Percentiles rank a stretch among this genome's conserved stretches.
phyloP scores from a whole-genome alignment of 2,797 vertebrate species.

The Pseudomugil tenellus region DNA sequence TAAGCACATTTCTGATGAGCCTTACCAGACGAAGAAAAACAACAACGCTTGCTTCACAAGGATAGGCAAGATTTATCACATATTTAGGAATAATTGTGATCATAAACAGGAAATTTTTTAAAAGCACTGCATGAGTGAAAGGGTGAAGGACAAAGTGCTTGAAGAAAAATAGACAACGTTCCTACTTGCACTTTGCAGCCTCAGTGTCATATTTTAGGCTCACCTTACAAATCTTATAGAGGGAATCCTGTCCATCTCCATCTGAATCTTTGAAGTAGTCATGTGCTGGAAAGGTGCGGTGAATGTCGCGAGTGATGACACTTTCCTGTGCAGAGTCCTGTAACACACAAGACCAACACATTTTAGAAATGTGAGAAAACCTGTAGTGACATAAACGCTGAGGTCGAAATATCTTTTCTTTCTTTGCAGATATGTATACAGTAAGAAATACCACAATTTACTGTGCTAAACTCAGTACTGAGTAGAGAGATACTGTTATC shows the following conservation, averaged over 20 bases:
- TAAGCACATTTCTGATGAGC: slow-evolving; percentile 37
- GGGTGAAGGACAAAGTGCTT: background rate
- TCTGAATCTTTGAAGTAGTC: slow-evolving; percentile 97
- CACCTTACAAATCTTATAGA: slow-evolving; percentile 99
- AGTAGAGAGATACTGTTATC: background rate
- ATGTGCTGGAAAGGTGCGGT: slow-evolving; percentile 97
- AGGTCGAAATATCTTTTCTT: background rate
- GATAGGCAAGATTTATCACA: slow-evolving; percentile 13
- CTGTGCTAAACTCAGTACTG: background rate
- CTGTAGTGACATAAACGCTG: background rate
- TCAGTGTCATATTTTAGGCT: slow-evolving; percentile 23
- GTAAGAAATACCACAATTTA: background rate
- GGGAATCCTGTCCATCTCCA: slow-evolving; percentile 95
- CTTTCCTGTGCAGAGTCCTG: slow-evolving; percentile 93
- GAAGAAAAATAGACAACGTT: background rate
- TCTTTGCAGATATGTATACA: slow-evolving; percentile 7
- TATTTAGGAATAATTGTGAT: slow-evolving; percentile 23
- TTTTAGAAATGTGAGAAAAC: background rate
- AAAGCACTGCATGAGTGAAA: background rate
- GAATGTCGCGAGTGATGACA: slow-evolving; percentile 95
- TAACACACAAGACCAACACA: slow-evolving; percentile 22
- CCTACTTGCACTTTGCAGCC: background rate
- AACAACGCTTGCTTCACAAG: slow-evolving; percentile 5
- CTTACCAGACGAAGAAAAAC: slow-evolving; percentile 34
- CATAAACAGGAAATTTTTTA: slow-evolving; percentile 20